Evolutionary conservation across 2,113 vertebrate species (phyloP), one percentile per base, ranked within the genome.

Genomic region (Sakesphorus luctuosus): DNA sequence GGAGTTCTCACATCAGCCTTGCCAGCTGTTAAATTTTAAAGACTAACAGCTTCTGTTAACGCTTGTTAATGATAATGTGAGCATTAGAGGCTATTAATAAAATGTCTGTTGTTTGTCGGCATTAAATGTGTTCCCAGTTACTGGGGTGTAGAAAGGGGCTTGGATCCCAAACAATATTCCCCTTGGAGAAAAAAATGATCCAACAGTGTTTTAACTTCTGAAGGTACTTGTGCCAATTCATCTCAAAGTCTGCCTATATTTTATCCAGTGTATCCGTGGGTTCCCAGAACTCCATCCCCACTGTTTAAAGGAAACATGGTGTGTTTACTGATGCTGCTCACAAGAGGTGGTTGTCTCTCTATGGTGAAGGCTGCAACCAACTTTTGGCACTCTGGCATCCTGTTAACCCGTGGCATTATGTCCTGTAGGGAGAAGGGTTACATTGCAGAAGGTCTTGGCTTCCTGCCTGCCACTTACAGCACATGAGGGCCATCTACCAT

Each of bases 1-100:
- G 58, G 69, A 49, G 69, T 18, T 75, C 59, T 72, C 52, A 10
- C 69, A n/a, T 84, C 78, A 85, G 67, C 29, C n/a, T 71, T 94
- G 58, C 43, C 63, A 74, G 78, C 74, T 93, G 24, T 46, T 72
- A 44, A 18, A 56, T 36, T 90, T 56, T n/a, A 61, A 66, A 87
- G 80, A 33, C 55, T 90, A 84, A 92, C 89, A 95, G 87, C 91
- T 91, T 61, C 93, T 92, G 76, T 92, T 95, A 90, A 55, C 5
- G 0, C 92, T 76, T 58, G n/a, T 40, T 76, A 94, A 91, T 91
- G 81, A 93, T 65, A 62, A 36, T 73, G 61, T 49, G 62, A 66
- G 31, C 49, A 38, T 36, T 75, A 52, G 58, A 62, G 36, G 69
- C 71, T 86, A 40, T 38, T 83, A 21, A 20, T 76, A 83, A 84